phyloP scores from a whole-genome alignment of 23 tunicate species.

The Diplosoma virens region DNA sequence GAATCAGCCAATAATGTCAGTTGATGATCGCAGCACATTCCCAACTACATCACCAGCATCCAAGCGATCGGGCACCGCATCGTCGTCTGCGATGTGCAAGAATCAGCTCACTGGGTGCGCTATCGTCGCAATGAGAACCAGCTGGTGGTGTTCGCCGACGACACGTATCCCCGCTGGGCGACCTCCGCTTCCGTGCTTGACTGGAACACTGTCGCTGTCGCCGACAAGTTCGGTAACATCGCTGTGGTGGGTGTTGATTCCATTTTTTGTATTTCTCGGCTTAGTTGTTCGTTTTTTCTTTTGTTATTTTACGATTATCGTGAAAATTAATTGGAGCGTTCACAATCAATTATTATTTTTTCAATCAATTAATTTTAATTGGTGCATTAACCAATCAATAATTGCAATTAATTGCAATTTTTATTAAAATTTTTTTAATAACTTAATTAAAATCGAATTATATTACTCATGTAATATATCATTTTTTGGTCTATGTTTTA shows the following conservation, averaged over 20 bases:
- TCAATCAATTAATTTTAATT: too few species aligned
- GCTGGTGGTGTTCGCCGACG: constrained; percentile 95
- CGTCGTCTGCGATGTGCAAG: constrained; percentile 92
- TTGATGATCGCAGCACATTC: constrained; percentile 75
- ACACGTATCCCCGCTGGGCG: constrained; percentile 98
- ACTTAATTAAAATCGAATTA: too few species aligned
- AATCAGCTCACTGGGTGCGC: constrained; percentile 89
- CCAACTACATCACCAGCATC: constrained; percentile 71
- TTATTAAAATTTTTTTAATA: too few species aligned
- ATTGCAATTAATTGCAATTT: too few species aligned
- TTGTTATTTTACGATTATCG: too few species aligned
- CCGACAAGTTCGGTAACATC: constrained; percentile 97
- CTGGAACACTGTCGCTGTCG: constrained; percentile 85
- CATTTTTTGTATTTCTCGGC: too few species aligned
- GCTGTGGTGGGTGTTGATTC: constrained; percentile 70
- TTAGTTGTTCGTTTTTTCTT: too few species aligned
- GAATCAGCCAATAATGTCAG: neutral
- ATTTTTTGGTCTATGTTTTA: too few species aligned
- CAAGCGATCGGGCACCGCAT: constrained; percentile 91
- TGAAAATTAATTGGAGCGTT: too few species aligned
- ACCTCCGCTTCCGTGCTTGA: constrained; percentile 84
- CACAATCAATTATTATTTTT: too few species aligned
- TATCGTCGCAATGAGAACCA: constrained; percentile 93
- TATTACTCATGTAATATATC: too few species aligned
- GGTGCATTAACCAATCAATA: too few species aligned